phyloP scores from a whole-genome alignment of 2,888 invertebrate species.

The Lordiphosa andalusiaca region DNA sequence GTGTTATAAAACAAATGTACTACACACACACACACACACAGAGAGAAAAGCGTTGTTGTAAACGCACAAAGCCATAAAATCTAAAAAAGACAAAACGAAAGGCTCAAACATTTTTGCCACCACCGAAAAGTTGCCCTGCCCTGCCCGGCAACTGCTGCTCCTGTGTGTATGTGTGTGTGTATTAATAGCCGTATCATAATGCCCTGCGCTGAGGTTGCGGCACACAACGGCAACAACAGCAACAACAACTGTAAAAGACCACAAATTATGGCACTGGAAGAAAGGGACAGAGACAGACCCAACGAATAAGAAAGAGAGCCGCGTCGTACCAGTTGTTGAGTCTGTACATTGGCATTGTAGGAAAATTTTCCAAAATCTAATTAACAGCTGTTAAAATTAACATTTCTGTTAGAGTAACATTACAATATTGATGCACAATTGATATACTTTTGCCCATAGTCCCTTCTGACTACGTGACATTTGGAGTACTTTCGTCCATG shows the following conservation, averaged over 20 bases:
- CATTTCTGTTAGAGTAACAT: too few relatives aligned
- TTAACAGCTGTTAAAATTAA: too few relatives aligned
- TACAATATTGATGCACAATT: not conserved
- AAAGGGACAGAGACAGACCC: constrained; percentile 22
- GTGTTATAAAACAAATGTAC: constrained; percentile 71
- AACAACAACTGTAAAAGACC: constrained; percentile 50
- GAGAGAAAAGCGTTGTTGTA: constrained; percentile 67
- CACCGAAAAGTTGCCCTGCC: constrained; percentile 54
- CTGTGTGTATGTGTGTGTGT: constrained; percentile 37
- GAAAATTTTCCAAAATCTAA: too few relatives aligned
- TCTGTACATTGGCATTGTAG: not conserved
- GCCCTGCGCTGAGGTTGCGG: constrained; percentile 60
- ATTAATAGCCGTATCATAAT: constrained; percentile 64
- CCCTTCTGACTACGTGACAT: constrained; percentile 36
- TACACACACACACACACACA: too few relatives aligned
- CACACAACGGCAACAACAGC: constrained; percentile 38
- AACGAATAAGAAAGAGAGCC: constrained; percentile 3
- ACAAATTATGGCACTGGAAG: constrained; percentile 61
- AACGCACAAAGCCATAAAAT: constrained; percentile 73
- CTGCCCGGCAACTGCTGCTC: constrained; percentile 12
- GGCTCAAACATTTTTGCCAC: constrained; percentile 65
- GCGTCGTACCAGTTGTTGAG: not conserved
- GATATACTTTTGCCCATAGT: constrained; percentile 11
- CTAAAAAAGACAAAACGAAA: constrained; percentile 72
- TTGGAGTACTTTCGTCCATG: constrained; percentile 47